Conservation (phyloP, 1,140 invertebrate genomes). For the Hyphantria cunea region DNA sequence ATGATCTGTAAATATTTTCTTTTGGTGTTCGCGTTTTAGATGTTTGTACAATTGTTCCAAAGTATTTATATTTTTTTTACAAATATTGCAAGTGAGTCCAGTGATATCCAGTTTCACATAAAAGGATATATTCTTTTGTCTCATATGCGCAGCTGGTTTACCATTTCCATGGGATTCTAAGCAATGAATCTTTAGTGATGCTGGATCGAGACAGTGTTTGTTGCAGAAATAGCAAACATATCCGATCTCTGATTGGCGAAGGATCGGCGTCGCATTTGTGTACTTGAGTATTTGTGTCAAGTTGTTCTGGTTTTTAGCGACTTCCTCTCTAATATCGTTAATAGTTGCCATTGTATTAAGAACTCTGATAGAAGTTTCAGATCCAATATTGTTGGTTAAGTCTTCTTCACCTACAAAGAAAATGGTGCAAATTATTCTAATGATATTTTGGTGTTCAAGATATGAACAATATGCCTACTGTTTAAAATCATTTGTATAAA, state of each 20-base stretch:
- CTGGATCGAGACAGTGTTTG: slow-evolving; percentile 45
- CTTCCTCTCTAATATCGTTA: slow-evolving; percentile 1
- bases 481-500: neutral
- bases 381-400: neutral
- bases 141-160: neutral
- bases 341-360: neutral
- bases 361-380: neutral
- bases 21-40: slow-evolving; percentile 33
- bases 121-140: neutral
- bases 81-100: slow-evolving; percentile 42
- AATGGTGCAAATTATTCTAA: slow-evolving; percentile 1
- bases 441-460: neutral
- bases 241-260: slow-evolving; percentile 41
- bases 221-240: slow-evolving; percentile 56
- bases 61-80: slow-evolving; percentile 29
- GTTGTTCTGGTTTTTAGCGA: slow-evolving; percentile 21
- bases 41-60: slow-evolving; percentile 38
- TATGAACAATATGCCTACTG: neutral
- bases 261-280: slow-evolving; percentile 59
- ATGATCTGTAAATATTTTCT: slow-evolving; percentile 33
- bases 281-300: slow-evolving; percentile 51
- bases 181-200: slow-evolving; percentile 54
- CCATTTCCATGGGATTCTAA: too few species aligned
- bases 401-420: slow-evolving; percentile 18
- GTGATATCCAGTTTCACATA: slow-evolving; percentile 44